These are phyloP conservation scores for Eonycteris spelaea DNA, from an alignment of 2,113 vertebrate genomes.

Conservation along the genomic window DNA sequence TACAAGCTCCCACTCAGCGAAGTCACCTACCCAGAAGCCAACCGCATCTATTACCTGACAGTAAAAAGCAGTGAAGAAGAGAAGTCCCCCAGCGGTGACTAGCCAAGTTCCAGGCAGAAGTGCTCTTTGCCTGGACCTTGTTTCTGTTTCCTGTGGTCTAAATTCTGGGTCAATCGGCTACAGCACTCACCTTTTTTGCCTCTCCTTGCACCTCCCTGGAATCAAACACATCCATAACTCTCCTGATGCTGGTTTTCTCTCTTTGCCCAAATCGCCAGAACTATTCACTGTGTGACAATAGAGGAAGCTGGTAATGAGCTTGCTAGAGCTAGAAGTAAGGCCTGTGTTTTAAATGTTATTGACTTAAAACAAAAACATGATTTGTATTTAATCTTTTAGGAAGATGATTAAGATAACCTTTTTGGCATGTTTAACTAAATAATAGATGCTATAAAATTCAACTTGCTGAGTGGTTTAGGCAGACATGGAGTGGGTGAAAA, in stretches of 20 bases:
- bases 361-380: neutral
- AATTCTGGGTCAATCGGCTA: neutral
- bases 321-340: neutral
- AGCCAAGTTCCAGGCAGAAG: conserved; percentile 33
- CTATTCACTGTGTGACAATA: neutral
- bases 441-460: neutral
- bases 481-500: neutral
- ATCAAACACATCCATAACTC: neutral
- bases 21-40: conserved; percentile 95
- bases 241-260: neutral
- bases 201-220: neutral
- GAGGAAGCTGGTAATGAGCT: neutral
- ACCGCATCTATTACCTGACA: conserved; percentile 84
- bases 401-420: neutral
- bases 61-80: conserved; percentile 46
- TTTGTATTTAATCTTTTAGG: conserved; percentile 7
- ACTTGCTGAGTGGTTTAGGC: neutral
- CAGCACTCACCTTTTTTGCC: neutral
- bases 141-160: neutral
- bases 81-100: conserved; percentile 52
- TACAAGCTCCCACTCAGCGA: conserved; percentile 92
- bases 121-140: neutral
- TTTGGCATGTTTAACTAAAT: neutral
- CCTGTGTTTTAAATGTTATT: neutral
- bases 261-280: neutral